Conservation (phyloP, 2,113 vertebrate species). For the Paramisgurnus dabryanus region DNA sequence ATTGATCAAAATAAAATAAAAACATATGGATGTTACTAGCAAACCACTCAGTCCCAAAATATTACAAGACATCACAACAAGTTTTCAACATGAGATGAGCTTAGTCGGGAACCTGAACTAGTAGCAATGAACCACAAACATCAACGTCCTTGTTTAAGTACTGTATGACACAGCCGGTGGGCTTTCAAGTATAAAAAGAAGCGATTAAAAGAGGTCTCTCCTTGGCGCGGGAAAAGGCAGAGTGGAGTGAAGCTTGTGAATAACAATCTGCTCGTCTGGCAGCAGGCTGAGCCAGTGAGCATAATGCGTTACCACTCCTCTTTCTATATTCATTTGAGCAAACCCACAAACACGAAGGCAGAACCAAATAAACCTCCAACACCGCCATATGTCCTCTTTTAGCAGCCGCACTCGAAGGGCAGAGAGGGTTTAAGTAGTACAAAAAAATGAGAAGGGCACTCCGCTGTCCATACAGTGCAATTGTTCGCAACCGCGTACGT, state of each 20-base stretch:
- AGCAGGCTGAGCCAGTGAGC: slow-evolving; percentile 65
- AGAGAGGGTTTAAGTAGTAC: slow-evolving; percentile 82
- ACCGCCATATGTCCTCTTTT: slow-evolving; percentile 79
- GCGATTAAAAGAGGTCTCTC: slow-evolving; percentile 76
- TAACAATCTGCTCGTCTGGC: slow-evolving; percentile 74
- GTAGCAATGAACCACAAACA: slow-evolving; percentile 64
- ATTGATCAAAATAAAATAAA: slow-evolving; percentile 34
- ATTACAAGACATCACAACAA: slow-evolving; percentile 68
- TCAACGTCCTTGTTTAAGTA: slow-evolving; percentile 64
- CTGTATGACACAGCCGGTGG: slow-evolving; percentile 61
- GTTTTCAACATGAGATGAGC: slow-evolving; percentile 63
- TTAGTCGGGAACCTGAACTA: slow-evolving; percentile 63
- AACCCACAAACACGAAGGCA: slow-evolving; percentile 72
- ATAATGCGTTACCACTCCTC: slow-evolving; percentile 67
- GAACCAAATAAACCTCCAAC: slow-evolving; percentile 76
- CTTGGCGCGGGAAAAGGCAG: slow-evolving; percentile 76
- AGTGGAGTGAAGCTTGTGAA: slow-evolving; percentile 69
- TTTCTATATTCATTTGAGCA: slow-evolving; percentile 70
- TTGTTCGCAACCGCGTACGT: slow-evolving; percentile 68
- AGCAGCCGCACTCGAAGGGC: slow-evolving; percentile 79
- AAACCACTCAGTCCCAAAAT: slow-evolving; percentile 46
- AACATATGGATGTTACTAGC: slow-evolving; percentile 29
- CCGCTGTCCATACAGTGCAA: slow-evolving; percentile 84
- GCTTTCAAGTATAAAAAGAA: slow-evolving; percentile 78
- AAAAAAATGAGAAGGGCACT: slow-evolving; percentile 75